Percentiles rank a stretch among this genome's conserved stretches.
Evolutionary conservation across 2,113 vertebrate species (phyloP).

Genomic region (Onychorhynchus coronatus): DNA sequence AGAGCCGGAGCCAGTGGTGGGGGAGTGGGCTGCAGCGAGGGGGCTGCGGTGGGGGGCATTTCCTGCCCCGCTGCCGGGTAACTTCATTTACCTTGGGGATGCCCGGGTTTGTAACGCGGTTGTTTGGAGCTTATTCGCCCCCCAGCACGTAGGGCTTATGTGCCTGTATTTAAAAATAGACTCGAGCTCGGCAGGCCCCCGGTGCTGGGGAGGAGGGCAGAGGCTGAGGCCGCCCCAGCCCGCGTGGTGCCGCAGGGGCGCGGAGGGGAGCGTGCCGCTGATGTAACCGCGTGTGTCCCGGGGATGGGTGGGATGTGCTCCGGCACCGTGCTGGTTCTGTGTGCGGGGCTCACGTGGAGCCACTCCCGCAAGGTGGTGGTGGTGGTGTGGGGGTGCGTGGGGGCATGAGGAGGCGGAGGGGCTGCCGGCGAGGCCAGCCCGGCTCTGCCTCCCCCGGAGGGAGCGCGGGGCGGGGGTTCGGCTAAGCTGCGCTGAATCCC

Average conservation of each 20-base stretch:
- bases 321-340: background rate
- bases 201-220: background rate
- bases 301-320: background rate
- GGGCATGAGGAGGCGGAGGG: background rate
- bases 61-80: background rate
- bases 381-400: background rate
- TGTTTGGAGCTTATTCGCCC: background rate
- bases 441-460: background rate
- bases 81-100: background rate
- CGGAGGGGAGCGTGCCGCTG: background rate
- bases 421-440: background rate
- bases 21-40: background rate
- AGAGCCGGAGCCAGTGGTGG: accelerated
- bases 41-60: accelerated
- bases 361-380: conserved; percentile 5
- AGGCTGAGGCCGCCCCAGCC: background rate
- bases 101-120: background rate
- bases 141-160: background rate
- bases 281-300: background rate
- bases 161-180: conserved; percentile 31
- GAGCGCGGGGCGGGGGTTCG: background rate
- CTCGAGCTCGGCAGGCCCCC: background rate
- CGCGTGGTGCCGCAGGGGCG: background rate
- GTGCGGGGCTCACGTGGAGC: background rate
- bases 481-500: background rate